Evolutionary conservation across 2,888 invertebrate species (phyloP), one percentile per base, ranked within the genome.

Genomic region (Lydus trimaculatus): DNA sequence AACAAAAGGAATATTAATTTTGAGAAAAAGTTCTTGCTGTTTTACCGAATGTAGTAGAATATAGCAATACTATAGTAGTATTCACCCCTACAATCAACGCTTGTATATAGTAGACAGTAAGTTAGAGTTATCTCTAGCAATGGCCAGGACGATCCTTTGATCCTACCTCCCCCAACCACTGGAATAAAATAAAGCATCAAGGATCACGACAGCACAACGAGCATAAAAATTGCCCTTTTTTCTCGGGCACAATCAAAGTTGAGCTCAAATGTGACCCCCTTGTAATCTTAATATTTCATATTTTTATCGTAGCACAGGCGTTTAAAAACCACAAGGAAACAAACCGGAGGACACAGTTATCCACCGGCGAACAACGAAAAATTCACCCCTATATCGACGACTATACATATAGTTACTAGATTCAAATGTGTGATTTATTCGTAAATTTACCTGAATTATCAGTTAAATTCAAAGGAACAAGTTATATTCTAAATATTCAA

Each of bases 221-320:
- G 82, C 81, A 82, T 82, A 81, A 82, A 82, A 82, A 82, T 82
- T 79, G 82, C 82, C 82, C 79, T 80, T 81, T 81, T 82, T 80
- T 69, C 75, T 75, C 72, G 70, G 71, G 75, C 75, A 76, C 81
- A 82, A 81, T 81, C 80, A 79, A 79, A 79, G 73, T 77, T 76
- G 78, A 78, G 79, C 79, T 75, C 73, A 70, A 76, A 73, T 79
- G 74, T 77, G 77, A 79, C 78, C 78, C n/a, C 76, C 74, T 72
- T 76, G 77, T 81, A 80, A 80, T 81, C 79, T 79, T 78, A 80
- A 80, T 80, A 80, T 80, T 80, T 79, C 76, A 78, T 77, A 73
- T 75, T 78, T 73, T 74, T 67, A 60, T 64, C 31, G 48, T 20
- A 11, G 20, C 20, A 11, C 20, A 20, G n/a, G 20, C 48, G 48